phyloP scores from a whole-genome alignment of 2,113 vertebrate genomes.

The Dicrurus megarhynchus region DNA sequence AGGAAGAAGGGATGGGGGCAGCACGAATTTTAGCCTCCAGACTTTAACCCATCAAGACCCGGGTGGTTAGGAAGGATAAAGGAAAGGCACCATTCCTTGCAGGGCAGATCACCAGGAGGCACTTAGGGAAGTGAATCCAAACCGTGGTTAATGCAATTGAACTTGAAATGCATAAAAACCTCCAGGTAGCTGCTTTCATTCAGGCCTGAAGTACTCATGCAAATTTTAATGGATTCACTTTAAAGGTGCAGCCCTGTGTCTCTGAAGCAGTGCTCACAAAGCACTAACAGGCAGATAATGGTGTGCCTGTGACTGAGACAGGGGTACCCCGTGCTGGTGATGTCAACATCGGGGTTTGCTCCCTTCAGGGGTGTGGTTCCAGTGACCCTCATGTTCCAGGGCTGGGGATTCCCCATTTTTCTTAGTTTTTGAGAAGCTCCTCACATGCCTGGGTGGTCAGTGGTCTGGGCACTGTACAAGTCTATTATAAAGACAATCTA shows the following conservation, averaged over 20 bases:
- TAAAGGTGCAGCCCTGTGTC: rapidly evolving
- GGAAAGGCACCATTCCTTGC: not conserved
- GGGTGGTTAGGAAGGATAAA: not conserved
- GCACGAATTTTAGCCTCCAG: not conserved
- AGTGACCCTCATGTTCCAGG: not conserved
- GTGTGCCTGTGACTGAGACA: not conserved
- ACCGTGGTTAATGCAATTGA: not conserved
- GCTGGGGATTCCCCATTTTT: not conserved
- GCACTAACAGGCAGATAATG: not conserved
- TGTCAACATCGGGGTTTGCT: rapidly evolving
- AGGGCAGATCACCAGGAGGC: not conserved
- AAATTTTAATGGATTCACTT: not conserved
- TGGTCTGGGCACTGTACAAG: not conserved
- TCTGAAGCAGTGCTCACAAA: rapidly evolving
- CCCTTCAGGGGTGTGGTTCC: not conserved
- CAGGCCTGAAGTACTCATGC: not conserved
- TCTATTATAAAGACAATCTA: not conserved
- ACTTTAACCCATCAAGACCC: not conserved
- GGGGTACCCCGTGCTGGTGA: rapidly evolving
- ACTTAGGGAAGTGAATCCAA: not conserved
- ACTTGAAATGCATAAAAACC: not conserved
- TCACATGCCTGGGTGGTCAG: not conserved
- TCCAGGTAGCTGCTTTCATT: not conserved
- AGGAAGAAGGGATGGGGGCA: constrained; percentile 21
- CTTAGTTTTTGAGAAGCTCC: not conserved